A percentile compares a stretch with the other conserved stretches of the same genome.
phyloP scores from a whole-genome alignment of 2,888 invertebrate species.

The Tillus elongatus region DNA sequence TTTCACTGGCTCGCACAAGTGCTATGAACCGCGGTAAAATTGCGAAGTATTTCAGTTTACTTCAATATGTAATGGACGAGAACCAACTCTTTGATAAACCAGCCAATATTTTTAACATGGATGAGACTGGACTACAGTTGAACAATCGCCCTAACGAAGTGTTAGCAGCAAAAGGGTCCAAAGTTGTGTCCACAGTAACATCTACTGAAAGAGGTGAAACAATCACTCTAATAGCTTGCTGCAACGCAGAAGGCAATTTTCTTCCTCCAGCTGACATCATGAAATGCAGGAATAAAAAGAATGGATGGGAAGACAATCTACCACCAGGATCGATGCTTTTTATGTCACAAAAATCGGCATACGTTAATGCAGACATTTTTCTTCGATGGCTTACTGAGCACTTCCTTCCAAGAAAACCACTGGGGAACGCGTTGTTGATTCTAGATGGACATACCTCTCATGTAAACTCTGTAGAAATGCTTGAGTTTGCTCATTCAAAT shows the following conservation, averaged over 20 bases:
- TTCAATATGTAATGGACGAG: conserved; percentile 2
- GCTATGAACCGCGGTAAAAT: conserved; percentile 14
- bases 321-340: conserved; percentile 19
- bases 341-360: conserved; percentile 22
- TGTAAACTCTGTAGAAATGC: too few relatives aligned
- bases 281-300: conserved; percentile 20
- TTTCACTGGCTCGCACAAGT: conserved; percentile 28
- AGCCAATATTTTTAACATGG: conserved; percentile 11
- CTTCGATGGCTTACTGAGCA: conserved; percentile 15
- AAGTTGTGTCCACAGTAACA: conserved; percentile 20
- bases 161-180: conserved; percentile 23
- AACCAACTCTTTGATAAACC: conserved; percentile 19
- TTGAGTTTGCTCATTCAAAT: too few relatives aligned
- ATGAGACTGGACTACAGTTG: conserved; percentile 32
- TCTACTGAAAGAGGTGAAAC: conserved; percentile 30
- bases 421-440: too few relatives aligned
- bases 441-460: too few relatives aligned
- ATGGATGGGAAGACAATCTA: conserved; percentile 18
- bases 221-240: conserved; percentile 30
- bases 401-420: conserved; percentile 28
- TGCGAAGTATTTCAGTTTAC: conserved; percentile 3
- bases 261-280: conserved; percentile 17
- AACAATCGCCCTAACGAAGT: conserved; percentile 34
- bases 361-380: conserved; percentile 19
- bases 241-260: conserved; percentile 30